Base-by-base conservation (phyloP, 2,113 vertebrate genomes). In the Corydoras sp. region DNA sequence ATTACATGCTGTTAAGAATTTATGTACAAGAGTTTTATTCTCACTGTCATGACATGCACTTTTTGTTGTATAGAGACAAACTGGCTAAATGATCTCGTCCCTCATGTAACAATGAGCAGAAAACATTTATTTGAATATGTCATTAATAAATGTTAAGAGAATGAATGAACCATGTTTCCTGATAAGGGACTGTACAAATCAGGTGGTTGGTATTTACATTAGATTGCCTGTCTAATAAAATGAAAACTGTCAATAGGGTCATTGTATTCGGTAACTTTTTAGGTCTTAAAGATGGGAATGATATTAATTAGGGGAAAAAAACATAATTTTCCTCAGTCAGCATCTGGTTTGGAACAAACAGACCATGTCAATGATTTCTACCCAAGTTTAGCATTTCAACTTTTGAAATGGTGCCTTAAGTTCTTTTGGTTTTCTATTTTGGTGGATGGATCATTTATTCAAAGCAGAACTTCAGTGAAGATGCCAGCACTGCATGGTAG, bases 301-400 rank as follows among this genome's bases (percentile, higher is more conserved):
- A 14, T 48, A 4, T 43, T 11, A 9, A 62, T 6, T 5, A 49
- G 50, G 29, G 15, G 29, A 32, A 69, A 56, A 48, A 9, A 61
- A 65, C 30, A 14, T 35, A 76, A 60, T 61, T 15, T 49, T 71
- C 32, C 14, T 55, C 58, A 9, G 59, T 72, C 64, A 76, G 63
- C 69, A 62, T 64, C 56, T 58, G 58, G 63, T 31, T 58, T 62
- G 55, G 13, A 62, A 72, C n/a, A 14, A 56, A 56, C 31, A 24
- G 58, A 58, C 29, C 51, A 72, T 24, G 53, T 67, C 59, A 58
- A 76, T 67, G 62, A 14, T 24, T 62, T 51, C 68, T 63, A 68
- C 59, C 50, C 71, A 51, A 15, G 29, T 58, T 24, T 68, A 54
- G 35, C 64, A 58, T 72, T 72, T 63, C 64, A 63, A 24, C 58